A percentile compares a stretch with the other conserved stretches of the same genome.
phyloP scores from a whole-genome alignment of 92 coral and sea anemone genomes.

The Zoanthus sansibaricus region DNA sequence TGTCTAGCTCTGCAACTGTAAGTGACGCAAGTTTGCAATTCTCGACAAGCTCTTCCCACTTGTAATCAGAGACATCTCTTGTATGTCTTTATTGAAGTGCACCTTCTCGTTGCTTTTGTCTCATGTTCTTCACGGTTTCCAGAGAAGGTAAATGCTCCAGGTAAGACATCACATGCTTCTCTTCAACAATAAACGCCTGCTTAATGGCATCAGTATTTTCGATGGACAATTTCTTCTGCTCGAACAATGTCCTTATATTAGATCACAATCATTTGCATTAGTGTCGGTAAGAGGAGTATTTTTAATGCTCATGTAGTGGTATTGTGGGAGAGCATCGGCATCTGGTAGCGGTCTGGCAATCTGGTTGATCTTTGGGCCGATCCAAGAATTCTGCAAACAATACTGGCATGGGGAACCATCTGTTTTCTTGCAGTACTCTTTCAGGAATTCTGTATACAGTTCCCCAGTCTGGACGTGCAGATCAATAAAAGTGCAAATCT shows the following conservation, averaged over 20 bases:
- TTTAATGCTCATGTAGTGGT: constrained; percentile 45
- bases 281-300: constrained; percentile 51
- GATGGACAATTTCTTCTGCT: too few relatives aligned
- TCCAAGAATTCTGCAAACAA: constrained; percentile 50
- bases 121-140: too few relatives aligned
- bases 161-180: too few relatives aligned
- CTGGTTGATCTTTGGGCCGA: constrained; percentile 50
- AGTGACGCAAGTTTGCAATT: too few relatives aligned
- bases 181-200: too few relatives aligned
- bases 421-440: constrained; percentile 45
- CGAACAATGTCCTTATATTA: constrained; percentile 28
- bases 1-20: too few relatives aligned
- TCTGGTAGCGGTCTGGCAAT: constrained; percentile 53
- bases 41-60: too few relatives aligned
- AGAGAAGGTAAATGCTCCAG: too few relatives aligned
- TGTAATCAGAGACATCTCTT: too few relatives aligned
- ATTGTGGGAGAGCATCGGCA: constrained; percentile 61
- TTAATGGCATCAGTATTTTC: too few relatives aligned
- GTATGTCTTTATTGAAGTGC: too few relatives aligned
- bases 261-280: constrained; percentile 52
- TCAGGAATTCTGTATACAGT: constrained; percentile 56
- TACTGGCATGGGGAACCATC: constrained; percentile 9
- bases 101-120: too few relatives aligned
- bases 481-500: constrained; percentile 58
- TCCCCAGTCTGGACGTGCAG: constrained; percentile 60